Conservation (phyloP, 2,113 vertebrate species). For the Chionis minor region DNA sequence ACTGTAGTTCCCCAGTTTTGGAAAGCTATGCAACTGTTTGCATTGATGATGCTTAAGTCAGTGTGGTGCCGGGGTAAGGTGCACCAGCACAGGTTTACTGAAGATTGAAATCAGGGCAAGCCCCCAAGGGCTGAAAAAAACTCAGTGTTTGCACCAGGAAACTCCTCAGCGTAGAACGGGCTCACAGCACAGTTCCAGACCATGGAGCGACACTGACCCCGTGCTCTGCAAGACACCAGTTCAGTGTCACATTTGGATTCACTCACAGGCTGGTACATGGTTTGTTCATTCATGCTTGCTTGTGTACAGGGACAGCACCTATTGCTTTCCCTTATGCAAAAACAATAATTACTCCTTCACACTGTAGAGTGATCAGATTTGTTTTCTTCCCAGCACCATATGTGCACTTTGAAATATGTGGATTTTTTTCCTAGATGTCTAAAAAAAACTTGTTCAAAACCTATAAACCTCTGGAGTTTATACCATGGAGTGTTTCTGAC, state of each 20-base stretch:
- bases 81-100: neutral
- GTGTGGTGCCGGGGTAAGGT: neutral
- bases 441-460: neutral
- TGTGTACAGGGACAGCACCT: neutral
- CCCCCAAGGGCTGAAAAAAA: neutral
- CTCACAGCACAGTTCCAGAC: neutral
- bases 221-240: neutral
- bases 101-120: neutral
- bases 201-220: no score
- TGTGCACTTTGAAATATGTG: neutral
- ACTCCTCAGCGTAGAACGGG: fast-evolving
- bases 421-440: neutral
- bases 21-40: neutral
- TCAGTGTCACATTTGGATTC: neutral
- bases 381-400: neutral
- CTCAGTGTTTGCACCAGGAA: neutral
- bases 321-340: neutral
- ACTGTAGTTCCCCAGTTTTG: neutral
- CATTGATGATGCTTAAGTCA: neutral
- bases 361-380: neutral
- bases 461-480: neutral
- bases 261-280: neutral
- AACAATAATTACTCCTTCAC: neutral
- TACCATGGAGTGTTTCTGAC: neutral
- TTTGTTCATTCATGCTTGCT: neutral